These are phyloP conservation scores for Geotrypetes seraphini DNA, from an alignment of 2,797 vertebrate species.

Conservation along the genomic window DNA sequence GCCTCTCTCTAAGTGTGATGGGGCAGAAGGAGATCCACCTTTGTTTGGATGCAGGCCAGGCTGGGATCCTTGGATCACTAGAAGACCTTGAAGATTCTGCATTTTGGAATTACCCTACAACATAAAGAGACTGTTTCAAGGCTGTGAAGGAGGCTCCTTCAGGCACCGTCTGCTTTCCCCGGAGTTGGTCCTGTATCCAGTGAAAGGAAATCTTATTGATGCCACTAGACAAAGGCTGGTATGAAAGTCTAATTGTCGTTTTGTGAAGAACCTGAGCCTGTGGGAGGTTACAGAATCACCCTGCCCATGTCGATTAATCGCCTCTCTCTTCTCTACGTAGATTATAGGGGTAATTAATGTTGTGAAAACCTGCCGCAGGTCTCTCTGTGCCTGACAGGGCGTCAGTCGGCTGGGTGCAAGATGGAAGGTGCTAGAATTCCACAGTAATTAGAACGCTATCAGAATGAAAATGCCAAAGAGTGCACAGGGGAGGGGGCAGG, in stretches of 20 bases:
- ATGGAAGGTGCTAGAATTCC: constrained; percentile 88
- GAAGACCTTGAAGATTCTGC: too few species aligned
- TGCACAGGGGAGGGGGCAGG: too few species aligned
- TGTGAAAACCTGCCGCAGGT: constrained; percentile 84
- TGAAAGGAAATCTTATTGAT: too few species aligned
- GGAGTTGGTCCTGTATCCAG: too few species aligned
- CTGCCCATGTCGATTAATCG: constrained; percentile 62
- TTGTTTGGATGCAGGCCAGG: too few species aligned
- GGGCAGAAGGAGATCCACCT: too few species aligned
- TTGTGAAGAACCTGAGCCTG: constrained; percentile 84
- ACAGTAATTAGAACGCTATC: constrained; percentile 90
- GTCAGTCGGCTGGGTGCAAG: constrained; percentile 64
- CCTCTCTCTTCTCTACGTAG: constrained; percentile 85
- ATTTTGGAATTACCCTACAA: too few species aligned
- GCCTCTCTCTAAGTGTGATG: too few species aligned
- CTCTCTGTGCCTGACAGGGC: constrained; percentile 62
- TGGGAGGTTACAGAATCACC: constrained; percentile 74
- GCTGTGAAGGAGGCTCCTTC: too few species aligned
- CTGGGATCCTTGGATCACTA: too few species aligned
- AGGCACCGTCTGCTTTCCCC: too few species aligned
- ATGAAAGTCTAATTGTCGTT: constrained; percentile 93
- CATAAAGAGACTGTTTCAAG: too few species aligned
- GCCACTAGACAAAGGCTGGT: constrained; percentile 82
- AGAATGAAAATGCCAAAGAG: constrained; percentile 83
- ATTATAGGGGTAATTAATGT: constrained; percentile 97